Evolutionary conservation across 2,888 invertebrate genomes (phyloP).

Genomic region (Ceraclea dissimilis): DNA sequence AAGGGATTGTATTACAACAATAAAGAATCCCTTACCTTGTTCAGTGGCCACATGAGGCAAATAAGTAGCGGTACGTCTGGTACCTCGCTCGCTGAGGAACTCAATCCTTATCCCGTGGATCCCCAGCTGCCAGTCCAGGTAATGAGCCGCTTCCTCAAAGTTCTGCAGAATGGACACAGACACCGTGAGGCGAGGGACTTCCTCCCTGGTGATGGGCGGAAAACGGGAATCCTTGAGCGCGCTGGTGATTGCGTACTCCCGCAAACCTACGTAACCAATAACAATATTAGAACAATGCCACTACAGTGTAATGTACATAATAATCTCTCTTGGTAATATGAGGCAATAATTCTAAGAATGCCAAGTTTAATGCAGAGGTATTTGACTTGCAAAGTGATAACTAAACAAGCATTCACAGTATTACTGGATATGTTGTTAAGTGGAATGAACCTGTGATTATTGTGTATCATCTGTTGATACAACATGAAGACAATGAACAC

Average conservation of each 20-base stretch:
- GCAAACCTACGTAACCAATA: constrained; percentile 55
- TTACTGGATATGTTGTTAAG: no score
- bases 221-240: constrained; percentile 97
- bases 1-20: neutral
- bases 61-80: constrained; percentile 95
- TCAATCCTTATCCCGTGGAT: constrained; percentile 97
- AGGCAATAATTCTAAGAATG: no score
- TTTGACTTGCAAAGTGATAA: no score
- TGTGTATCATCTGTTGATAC: no score
- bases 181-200: constrained; percentile 85
- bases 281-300: no score
- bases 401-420: no score
- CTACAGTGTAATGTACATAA: no score
- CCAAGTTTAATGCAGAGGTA: no score
- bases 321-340: no score
- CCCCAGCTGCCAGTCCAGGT: constrained; percentile 96
- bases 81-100: constrained; percentile 88
- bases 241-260: constrained; percentile 96
- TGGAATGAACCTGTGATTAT: no score
- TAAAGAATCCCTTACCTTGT: no score
- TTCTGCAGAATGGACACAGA: constrained; percentile 93
- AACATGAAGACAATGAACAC: no score
- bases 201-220: constrained; percentile 88
- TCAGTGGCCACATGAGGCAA: constrained; percentile 96
- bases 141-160: constrained; percentile 93